A percentile compares a stretch with the other conserved stretches of the same genome.
Evolutionary conservation across 2,113 vertebrate species (phyloP).

Genomic region (Oncorhynchus keta): DNA sequence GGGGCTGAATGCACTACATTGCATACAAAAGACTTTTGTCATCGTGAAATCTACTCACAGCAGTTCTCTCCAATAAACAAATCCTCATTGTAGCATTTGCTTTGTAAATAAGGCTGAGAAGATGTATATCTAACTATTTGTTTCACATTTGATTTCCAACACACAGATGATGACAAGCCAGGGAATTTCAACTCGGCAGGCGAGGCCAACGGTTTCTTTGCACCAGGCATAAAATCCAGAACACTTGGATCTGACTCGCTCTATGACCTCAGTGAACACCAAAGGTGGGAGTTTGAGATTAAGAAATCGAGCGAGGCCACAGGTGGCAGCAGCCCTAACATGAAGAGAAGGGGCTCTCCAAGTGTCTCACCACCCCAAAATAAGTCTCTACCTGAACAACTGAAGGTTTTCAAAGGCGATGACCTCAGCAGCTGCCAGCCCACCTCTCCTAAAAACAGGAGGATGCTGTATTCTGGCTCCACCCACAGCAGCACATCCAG

Average conservation of each 20-base stretch:
- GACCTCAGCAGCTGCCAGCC: conserved; percentile 82
- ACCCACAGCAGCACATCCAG: conserved; percentile 76
- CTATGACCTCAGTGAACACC: conserved; percentile 82
- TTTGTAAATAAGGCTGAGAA: background rate
- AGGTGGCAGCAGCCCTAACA: conserved; percentile 62
- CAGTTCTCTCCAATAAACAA: background rate
- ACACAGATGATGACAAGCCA: conserved; percentile 80
- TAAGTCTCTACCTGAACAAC: conserved; percentile 86
- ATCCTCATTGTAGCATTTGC: background rate
- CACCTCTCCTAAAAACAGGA: conserved; percentile 84
- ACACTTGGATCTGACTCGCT: conserved; percentile 81
- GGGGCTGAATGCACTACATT: conserved; percentile 47
- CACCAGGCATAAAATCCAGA: conserved; percentile 81
- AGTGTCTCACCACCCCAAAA: conserved; percentile 49
- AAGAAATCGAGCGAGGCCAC: conserved; percentile 71
- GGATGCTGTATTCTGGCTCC: conserved; percentile 88
- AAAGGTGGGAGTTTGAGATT: conserved; percentile 80
- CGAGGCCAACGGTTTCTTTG: conserved; percentile 79
- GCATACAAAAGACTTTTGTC: background rate
- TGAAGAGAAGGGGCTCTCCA: conserved; percentile 46
- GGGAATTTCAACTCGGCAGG: conserved; percentile 74
- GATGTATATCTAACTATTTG: background rate
- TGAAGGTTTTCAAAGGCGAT: conserved; percentile 90
- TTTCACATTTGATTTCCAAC: background rate
- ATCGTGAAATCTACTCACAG: background rate